Conservation (phyloP, 2,888 invertebrate species). For the Muschampia plurimacula region DNA sequence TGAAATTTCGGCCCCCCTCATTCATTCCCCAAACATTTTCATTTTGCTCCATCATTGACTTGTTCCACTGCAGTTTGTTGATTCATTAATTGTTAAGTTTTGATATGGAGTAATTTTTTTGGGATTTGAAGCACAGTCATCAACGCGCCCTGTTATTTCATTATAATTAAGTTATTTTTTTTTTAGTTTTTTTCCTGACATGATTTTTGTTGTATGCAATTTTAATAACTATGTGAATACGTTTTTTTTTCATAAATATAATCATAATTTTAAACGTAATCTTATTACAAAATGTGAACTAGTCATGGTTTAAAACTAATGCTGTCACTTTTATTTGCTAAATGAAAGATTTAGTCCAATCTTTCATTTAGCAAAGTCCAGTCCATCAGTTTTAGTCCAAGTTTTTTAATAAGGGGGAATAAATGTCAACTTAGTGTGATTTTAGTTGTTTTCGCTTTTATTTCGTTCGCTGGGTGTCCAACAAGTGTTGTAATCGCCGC, state of each 20-base stretch:
- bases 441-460: not conserved
- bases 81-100: not conserved
- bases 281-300: too few species aligned
- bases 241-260: not conserved
- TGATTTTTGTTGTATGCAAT: not conserved
- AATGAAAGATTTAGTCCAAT: too few species aligned
- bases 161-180: not conserved
- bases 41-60: constrained; percentile 7
- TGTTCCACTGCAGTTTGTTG: not conserved
- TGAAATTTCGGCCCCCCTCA: constrained; percentile 19
- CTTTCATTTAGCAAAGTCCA: too few species aligned
- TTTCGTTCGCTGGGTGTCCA: constrained; percentile 2
- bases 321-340: too few species aligned
- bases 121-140: not conserved
- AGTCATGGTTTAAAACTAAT: too few species aligned
- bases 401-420: too few species aligned
- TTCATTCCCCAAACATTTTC: constrained; percentile 28
- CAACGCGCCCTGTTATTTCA: not conserved
- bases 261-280: not conserved
- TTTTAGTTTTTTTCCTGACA: not conserved
- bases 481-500: constrained; percentile 17
- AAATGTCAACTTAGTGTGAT: not conserved
- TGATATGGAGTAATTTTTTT: not conserved
- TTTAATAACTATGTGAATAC: not conserved
- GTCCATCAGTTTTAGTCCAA: too few species aligned